Evolutionary conservation across 2,113 vertebrate genomes (phyloP).

Genomic region (Petaurus breviceps): DNA sequence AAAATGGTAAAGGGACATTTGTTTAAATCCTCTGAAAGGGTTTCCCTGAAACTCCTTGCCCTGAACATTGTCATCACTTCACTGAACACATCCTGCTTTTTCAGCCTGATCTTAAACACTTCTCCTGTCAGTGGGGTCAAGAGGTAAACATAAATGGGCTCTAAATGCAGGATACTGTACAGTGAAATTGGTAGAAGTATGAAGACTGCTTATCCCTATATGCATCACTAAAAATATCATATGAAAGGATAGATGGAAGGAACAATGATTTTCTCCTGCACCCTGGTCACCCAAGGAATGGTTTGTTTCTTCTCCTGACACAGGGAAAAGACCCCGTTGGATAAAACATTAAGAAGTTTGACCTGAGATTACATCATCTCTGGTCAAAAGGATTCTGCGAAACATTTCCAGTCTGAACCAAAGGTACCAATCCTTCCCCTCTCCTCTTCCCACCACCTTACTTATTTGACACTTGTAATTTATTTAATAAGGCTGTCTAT

Average conservation of each 20-base stretch:
- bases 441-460: no score
- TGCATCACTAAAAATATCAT: slow-evolving; percentile 38
- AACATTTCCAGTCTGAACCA: no score
- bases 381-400: no score
- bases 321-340: no score
- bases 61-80: background rate
- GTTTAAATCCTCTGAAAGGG: background rate
- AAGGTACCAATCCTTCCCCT: no score
- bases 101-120: slow-evolving; percentile 10
- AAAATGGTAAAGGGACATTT: background rate
- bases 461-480: no score
- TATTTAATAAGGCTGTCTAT: no score
- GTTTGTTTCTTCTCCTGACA: no score
- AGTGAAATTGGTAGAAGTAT: slow-evolving; percentile 41
- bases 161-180: slow-evolving; percentile 44
- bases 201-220: slow-evolving; percentile 36
- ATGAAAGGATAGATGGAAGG: slow-evolving; percentile 9
- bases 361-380: no score
- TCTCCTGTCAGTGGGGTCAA: slow-evolving; percentile 44
- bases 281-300: background rate
- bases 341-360: no score
- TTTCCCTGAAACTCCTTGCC: background rate
- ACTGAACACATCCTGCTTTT: slow-evolving; percentile 27
- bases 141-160: slow-evolving; percentile 37
- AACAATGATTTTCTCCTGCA: slow-evolving; percentile 23